A percentile compares a stretch with the other conserved stretches of the same genome.
phyloP scores from a whole-genome alignment of 2,888 invertebrate genomes.

The Copidosoma aretas region DNA sequence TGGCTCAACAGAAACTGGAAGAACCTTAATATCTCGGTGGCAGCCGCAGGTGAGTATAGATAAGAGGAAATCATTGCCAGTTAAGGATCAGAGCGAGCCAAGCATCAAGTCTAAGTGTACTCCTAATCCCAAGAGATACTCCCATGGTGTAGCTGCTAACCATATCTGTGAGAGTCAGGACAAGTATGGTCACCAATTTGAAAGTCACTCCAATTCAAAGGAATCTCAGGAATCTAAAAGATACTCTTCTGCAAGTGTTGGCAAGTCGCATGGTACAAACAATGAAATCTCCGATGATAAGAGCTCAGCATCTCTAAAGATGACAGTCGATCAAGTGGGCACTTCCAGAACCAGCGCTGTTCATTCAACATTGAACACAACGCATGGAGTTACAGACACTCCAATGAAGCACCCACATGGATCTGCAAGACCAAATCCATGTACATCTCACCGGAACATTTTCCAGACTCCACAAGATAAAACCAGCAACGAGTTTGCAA shows the following conservation, averaged over 20 bases:
- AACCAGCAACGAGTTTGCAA: constrained; percentile 39
- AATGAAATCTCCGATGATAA: constrained; percentile 26
- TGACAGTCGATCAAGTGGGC: constrained; percentile 15
- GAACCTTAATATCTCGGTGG: constrained; percentile 19
- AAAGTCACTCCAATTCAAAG: constrained; percentile 4
- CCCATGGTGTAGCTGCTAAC: constrained; percentile 11
- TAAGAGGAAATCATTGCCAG: constrained; percentile 21
- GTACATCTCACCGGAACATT: constrained; percentile 52
- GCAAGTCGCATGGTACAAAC: constrained; percentile 9
- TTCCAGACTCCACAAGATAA: constrained; percentile 55
- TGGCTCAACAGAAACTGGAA: constrained; percentile 5
- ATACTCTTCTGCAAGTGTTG: constrained; percentile 19
- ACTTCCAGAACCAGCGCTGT: constrained; percentile 7
- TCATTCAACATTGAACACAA: constrained; percentile 8
- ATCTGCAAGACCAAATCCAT: constrained; percentile 49
- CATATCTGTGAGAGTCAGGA: constrained; percentile 11
- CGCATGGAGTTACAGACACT: constrained; percentile 45
- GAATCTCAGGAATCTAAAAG: neutral
- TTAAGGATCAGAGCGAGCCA: constrained; percentile 23
- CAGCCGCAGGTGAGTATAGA: constrained; percentile 16
- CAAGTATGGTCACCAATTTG: constrained; percentile 6
- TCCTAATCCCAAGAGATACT: constrained; percentile 26
- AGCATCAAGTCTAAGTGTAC: constrained; percentile 18
- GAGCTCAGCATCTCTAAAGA: constrained; percentile 4
- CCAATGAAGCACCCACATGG: constrained; percentile 52